Evolutionary conservation across 2,797 vertebrate genomes (phyloP), one percentile per base, ranked within the genome.

Genomic region (Diplodus puntazzo): DNA sequence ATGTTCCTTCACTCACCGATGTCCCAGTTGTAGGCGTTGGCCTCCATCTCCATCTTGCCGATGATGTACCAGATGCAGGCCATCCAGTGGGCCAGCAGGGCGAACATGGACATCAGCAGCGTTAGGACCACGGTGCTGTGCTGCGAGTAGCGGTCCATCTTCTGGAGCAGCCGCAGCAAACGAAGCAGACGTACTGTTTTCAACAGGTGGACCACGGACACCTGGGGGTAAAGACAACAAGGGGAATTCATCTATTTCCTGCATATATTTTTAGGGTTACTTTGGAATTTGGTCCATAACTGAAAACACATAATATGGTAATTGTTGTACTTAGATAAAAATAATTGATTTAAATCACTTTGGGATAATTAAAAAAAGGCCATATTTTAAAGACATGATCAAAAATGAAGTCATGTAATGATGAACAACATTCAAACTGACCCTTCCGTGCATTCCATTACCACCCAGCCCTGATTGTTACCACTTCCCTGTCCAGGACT

Each of bases 21-120:
- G 87, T 99, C 98, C 98, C 98, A 99, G 60, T 96, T 96, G 71
- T 96, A 95, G 66, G 96, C 94, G 42, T 98, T 98, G 92, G 96
- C 95, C 83, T 99, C 97, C 94, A 98, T 97, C 94, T 99, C 98
- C 95, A 97, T 98, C 90, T 97, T 99, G 87, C 98, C 98, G 48
- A 99, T 99, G 90, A 98, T 95, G 58, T 98, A 98, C 98, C 98
- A 99, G 92, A 98, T 88, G 68, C 98, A 99, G 69, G 98, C 97
- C 97, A 99, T 96, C 97, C 97, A 99, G 92, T 99, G 98, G 0
- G 97, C 97, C 71, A 99, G 95, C 83, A 98, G 96, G 0, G 97
- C 98, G 58, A 99, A 99, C 97, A 99, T 97, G 83, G 97, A 98
- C 98, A 99, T 99, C 79, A 99, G 97, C 76, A 99, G 95, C 0